A percentile compares a stretch with the other conserved stretches of the same genome.
phyloP scores from a whole-genome alignment of 2,888 invertebrate genomes.

The Blastobasis lacticolella region DNA sequence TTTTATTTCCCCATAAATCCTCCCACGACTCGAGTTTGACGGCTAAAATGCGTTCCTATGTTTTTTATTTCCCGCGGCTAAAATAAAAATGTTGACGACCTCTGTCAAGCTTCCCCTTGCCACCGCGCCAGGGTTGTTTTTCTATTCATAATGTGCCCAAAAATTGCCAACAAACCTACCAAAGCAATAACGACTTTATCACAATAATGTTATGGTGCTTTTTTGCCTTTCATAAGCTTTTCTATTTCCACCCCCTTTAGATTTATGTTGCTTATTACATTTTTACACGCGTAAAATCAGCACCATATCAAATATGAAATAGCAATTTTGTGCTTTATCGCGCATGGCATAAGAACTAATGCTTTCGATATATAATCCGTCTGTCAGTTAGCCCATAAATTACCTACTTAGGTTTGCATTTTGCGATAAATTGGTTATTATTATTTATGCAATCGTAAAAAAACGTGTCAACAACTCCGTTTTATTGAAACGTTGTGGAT shows the following conservation, averaged over 20 bases:
- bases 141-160: conserved; percentile 58
- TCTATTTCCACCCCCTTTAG: conserved; percentile 32
- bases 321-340: conserved; percentile 53
- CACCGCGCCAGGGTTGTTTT: conserved; percentile 43
- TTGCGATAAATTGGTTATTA: conserved; percentile 60
- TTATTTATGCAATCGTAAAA: conserved; percentile 35
- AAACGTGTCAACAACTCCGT: conserved; percentile 44
- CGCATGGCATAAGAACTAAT: conserved; percentile 38
- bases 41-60: conserved; percentile 18
- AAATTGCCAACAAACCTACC: conserved; percentile 33
- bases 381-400: conserved; percentile 56
- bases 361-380: conserved; percentile 27
- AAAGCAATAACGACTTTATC: conserved; percentile 30
- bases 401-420: conserved; percentile 61
- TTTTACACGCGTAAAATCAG: conserved; percentile 64
- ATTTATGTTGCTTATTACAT: conserved; percentile 69
- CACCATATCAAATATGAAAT: conserved; percentile 38
- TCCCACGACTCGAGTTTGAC: too few relatives aligned
- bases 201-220: conserved; percentile 13
- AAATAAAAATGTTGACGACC: background rate
- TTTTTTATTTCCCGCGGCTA: background rate
- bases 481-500: conserved; percentile 6
- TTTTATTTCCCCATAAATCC: too few relatives aligned
- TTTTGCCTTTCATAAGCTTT: conserved; percentile 6
- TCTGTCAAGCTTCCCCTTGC: conserved; percentile 33